Evolutionary conservation across 2,113 vertebrate species (phyloP).

Genomic region (Protobothrops mucrosquamatus): DNA sequence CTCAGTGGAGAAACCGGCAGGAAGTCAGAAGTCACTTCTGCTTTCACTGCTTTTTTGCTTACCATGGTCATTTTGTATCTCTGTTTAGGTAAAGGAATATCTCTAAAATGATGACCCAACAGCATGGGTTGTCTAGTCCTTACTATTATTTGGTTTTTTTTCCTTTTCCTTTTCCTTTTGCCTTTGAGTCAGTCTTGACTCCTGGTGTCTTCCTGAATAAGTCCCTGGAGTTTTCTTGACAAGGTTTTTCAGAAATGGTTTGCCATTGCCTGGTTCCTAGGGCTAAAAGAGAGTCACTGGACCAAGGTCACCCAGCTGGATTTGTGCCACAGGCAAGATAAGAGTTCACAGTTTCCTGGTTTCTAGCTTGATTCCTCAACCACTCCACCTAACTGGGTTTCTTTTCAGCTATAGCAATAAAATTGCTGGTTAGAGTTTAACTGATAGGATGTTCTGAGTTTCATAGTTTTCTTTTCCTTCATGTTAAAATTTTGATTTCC

Average conservation of each 20-base stretch:
- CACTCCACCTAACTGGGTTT: neutral
- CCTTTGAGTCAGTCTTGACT: neutral
- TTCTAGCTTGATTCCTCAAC: neutral
- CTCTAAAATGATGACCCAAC: neutral
- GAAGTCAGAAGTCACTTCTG: neutral
- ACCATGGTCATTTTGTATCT: neutral
- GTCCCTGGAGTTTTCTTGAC: neutral
- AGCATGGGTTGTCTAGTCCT: neutral
- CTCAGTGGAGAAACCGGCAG: neutral
- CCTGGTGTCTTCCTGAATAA: neutral
- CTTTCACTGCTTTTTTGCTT: neutral
- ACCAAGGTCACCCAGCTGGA: neutral
- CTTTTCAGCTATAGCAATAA: neutral
- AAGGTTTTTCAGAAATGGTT: neutral
- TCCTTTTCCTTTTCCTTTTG: neutral
- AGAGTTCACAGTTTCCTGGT: neutral
- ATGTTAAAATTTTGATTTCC: slow-evolving; percentile 33
- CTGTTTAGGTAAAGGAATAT: neutral
- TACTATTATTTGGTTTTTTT: neutral
- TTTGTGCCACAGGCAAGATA: neutral
- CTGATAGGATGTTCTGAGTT: neutral
- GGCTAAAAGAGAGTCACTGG: neutral
- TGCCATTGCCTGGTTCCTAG: neutral
- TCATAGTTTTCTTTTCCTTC: neutral
- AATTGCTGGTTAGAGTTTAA: neutral